phyloP scores from a whole-genome alignment of 2,888 invertebrate species.

The Lasioglossum malachurum region DNA sequence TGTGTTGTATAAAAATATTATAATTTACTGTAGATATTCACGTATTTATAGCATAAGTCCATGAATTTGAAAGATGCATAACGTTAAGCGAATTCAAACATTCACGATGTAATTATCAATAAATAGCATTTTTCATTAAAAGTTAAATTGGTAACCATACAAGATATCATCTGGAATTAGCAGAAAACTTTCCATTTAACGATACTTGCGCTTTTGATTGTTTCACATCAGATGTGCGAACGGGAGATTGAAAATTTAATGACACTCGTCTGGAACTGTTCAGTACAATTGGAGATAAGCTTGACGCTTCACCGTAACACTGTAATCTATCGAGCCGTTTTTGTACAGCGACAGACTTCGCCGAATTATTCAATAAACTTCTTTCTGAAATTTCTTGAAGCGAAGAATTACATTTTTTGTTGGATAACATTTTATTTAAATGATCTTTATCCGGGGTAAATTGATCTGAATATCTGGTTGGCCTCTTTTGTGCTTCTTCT shows the following conservation, averaged over 20 bases:
- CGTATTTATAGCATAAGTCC: not conserved
- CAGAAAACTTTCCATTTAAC: conserved; percentile 12
- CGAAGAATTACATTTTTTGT: conserved; percentile 7
- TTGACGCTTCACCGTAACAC: conserved; percentile 87
- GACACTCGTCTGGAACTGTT: conserved; percentile 61
- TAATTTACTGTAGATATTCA: not conserved
- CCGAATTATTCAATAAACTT: conserved; percentile 29
- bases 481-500: conserved; percentile 75
- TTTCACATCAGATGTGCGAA: conserved; percentile 24
- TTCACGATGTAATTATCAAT: not conserved
- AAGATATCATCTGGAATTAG: conserved; percentile 25
- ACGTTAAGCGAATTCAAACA: not conserved
- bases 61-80: not conserved
- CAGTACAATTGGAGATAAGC: conserved; percentile 85
- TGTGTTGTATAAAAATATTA: not conserved
- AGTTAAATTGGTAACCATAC: not conserved
- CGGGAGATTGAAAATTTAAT: conserved; percentile 68
- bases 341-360: conserved; percentile 66
- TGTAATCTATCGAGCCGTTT: conserved; percentile 86
- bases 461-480: conserved; percentile 60
- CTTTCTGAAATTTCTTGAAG: not conserved
- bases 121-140: not conserved
- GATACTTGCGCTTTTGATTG: conserved; percentile 1
- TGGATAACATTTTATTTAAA: conserved; percentile 7
- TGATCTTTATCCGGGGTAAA: conserved; percentile 41